phyloP scores from a whole-genome alignment of 2,888 invertebrate species.

The Bellardia pandia region DNA sequence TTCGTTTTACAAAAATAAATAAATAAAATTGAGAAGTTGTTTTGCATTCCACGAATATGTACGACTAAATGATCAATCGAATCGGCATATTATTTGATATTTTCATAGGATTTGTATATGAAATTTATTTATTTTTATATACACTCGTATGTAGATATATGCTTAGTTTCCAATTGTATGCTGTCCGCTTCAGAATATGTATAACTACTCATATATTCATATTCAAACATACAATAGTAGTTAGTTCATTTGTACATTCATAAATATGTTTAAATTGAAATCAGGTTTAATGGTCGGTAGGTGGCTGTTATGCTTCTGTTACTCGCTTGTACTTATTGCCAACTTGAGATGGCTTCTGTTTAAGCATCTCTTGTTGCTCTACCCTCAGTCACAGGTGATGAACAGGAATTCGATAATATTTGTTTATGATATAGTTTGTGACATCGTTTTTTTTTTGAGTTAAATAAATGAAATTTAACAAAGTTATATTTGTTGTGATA shows the following conservation, averaged over 20 bases:
- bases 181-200: too few species aligned
- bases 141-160: not conserved
- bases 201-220: too few species aligned
- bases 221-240: not conserved
- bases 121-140: not conserved
- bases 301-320: conserved; percentile 50
- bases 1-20: conserved; percentile 15
- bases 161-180: not conserved
- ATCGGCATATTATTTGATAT: conserved; percentile 64
- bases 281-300: conserved; percentile 56
- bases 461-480: too few species aligned
- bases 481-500: too few species aligned
- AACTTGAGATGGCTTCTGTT: conserved; percentile 30
- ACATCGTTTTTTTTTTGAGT: too few species aligned
- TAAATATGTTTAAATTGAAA: conserved; percentile 45
- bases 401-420: not conserved
- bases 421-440: not conserved
- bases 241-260: conserved; percentile 6
- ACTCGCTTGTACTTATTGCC: conserved; percentile 4
- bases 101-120: conserved; percentile 39
- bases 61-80: conserved; percentile 63
- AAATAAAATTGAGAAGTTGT: conserved; percentile 44
- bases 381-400: not conserved
- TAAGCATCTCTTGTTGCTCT: conserved; percentile 9
- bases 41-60: conserved; percentile 59